These are phyloP conservation scores for Triops cancriformis DNA, from an alignment of 1,140 invertebrate species.

Conservation along the genomic window DNA sequence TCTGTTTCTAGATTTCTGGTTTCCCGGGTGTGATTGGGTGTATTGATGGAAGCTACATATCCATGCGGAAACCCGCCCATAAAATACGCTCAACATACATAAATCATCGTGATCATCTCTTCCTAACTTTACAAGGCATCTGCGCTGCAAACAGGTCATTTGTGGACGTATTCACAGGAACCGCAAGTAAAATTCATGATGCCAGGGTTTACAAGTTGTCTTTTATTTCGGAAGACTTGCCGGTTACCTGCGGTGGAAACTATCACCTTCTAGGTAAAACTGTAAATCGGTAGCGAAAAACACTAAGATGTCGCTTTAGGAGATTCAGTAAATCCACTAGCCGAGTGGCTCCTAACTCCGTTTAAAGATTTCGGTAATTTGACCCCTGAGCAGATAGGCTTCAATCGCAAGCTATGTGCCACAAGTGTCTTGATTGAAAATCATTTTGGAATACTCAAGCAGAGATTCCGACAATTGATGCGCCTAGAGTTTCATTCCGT, in stretches of 20 bases:
- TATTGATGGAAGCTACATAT: constrained; percentile 32
- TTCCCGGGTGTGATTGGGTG: constrained; percentile 31
- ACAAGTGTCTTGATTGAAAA: constrained; percentile 32
- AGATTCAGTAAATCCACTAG: constrained; percentile 37
- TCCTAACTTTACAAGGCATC: constrained; percentile 35
- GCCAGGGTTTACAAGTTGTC: constrained; percentile 31
- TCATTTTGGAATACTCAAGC: constrained; percentile 37
- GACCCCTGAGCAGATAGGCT: background rate
- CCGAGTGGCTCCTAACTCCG: constrained; percentile 32
- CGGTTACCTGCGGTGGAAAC: constrained; percentile 29
- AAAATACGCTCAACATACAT: constrained; percentile 32
- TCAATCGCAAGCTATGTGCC: background rate
- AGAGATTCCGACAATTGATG: constrained; percentile 36
- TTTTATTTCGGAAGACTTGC: constrained; percentile 25
- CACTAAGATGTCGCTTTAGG: constrained; percentile 23
- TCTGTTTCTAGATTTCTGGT: constrained; percentile 16
- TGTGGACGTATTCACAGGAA: constrained; percentile 33
- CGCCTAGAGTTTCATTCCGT: constrained; percentile 33
- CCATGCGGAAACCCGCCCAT: constrained; percentile 29
- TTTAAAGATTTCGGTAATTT: no score
- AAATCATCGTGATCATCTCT: constrained; percentile 33
- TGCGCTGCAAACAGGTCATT: constrained; percentile 33
- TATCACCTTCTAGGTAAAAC: constrained; percentile 33
- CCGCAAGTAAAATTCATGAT: constrained; percentile 34
- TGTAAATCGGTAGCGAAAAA: background rate